Evolutionary conservation across 2,888 invertebrate genomes (phyloP), one percentile per base, ranked within the genome.

Genomic region (Ellobium chinense): DNA sequence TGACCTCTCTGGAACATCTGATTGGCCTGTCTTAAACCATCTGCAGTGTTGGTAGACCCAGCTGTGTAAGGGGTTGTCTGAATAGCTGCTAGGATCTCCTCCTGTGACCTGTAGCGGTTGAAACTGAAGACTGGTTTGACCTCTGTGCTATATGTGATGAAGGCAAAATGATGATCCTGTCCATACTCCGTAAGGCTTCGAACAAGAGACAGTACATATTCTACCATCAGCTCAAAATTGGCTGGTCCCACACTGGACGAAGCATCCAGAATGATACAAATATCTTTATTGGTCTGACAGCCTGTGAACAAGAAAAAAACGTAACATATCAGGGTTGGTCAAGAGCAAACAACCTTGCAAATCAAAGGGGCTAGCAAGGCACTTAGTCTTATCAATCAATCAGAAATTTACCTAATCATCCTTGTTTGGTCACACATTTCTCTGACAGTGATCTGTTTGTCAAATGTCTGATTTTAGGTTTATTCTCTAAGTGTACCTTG

Each of bases 31-130:
- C 87, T 82, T 34, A 90, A 75, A 9, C 87, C 90, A 21, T 85
- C 86, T n/a, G 89, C 90, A 1, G 88, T 89, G 82, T 89, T 89
- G n/a, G 90, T 89, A n/a, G 86, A 86, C 2, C 90, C 90, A 1
- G 89, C 86, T 5, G 83, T 85, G 69, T 89, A 90, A 36, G 63
- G 79, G 0, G 88, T 85, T 18, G 85, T 85, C n/a, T 83, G 60
- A 7, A 90, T 83, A 27, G 88, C 88, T 31, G 84, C 83, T 2
- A 81, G 29, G 7, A 89, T 74, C 2, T 85, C 77, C 14, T 82
- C 63, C 0, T 83, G 65, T 34, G 83, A 78, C 9, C 37, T 62
- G 83, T 89, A 89, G 9, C 90, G 85, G 12, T 86, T 86, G 2
- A 90, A 85, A 54, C 88, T 89, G 84, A 90, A 90, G 29, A 88